Base-by-base conservation (phyloP, 1,140 invertebrate genomes). In the Pseudomyrmex gracilis region DNA sequence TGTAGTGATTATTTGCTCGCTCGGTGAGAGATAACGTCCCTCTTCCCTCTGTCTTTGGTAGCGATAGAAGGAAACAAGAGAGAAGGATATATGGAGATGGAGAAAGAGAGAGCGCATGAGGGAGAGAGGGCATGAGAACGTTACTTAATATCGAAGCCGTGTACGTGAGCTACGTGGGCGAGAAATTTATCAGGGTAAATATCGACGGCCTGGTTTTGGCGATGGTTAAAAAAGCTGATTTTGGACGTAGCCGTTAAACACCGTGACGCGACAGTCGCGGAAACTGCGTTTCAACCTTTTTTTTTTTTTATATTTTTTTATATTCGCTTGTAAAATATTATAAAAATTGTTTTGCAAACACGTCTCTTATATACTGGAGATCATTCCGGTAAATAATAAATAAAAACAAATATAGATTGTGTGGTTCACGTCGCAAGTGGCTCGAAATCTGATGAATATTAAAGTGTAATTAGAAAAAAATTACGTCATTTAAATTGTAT, bases 61-160 rank as follows among this genome's bases (percentile, higher is more conserved):
- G 49, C 64, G 82, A 45, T 20, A 73, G 77, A 66, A 15, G 83
- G 43, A 82, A 82, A 82, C 76, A 47, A 7, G 12, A 57, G 22
- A 85, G 43, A 73, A 55, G 15, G 17, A 34, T 49, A 43, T 3
- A 1, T n/a, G n/a, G 20, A 17, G 17, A 45, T 12, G 43, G 43
- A 47, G 15, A 15, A 24, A 77, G 51, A 63, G 20, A 61, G 20
- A 20, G 24, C n/a, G n/a, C n/a, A n/a, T n/a, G 49, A 64, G 10
- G 17, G 45, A 49, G 2, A 9, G 53, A 64, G 64, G 15, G 10
- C 34, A 47, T 22, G 90, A 90, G 92, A 92, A 93, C 90, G 91
- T 93, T 93, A 93, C 92, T 93, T 93, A 93, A 93, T 92, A 93
- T 93, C 89, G 91, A 92, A 92, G 85, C 87, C 89, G 73, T 90